Evolutionary conservation across 2,113 vertebrate genomes (phyloP).

Genomic region (Telmatochromis sp.): DNA sequence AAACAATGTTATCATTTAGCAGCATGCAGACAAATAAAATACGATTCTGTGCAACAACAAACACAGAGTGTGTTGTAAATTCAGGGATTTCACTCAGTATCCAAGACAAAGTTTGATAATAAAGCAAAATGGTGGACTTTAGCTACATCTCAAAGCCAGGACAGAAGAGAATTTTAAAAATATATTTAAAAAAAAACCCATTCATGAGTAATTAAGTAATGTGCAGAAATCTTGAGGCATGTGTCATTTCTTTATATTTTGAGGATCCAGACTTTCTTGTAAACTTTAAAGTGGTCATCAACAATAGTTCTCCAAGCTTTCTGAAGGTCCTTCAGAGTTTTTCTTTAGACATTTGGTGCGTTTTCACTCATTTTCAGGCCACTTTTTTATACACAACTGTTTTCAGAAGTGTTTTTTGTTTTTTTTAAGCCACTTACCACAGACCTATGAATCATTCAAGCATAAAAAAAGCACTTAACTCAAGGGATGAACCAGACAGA

Average conservation of each 20-base stretch:
- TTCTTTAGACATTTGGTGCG: not conserved
- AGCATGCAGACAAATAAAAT: not conserved
- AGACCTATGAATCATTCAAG: not conserved
- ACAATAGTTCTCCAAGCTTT: not conserved
- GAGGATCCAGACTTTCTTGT: not conserved
- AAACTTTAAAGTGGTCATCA: not conserved
- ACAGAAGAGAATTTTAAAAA: not conserved
- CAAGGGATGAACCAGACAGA: not conserved
- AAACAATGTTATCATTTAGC: not conserved
- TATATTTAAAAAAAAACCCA: rapidly evolving
- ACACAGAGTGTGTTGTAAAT: not conserved
- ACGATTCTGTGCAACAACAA: not conserved
- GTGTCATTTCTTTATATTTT: not conserved
- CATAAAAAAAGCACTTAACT: not conserved
- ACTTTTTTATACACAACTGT: not conserved
- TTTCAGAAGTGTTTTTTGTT: not conserved
- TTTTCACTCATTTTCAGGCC: not conserved
- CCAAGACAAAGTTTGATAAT: not conserved
- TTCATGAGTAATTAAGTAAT: not conserved
- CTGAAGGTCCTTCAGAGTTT: not conserved
- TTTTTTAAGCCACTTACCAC: not conserved
- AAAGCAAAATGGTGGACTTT: not conserved
- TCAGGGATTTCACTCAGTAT: not conserved
- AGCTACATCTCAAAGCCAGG: not conserved
- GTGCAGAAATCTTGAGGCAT: not conserved